phyloP scores from a whole-genome alignment of 2,113 vertebrate genomes.

The Nyctibius bracteatus region DNA sequence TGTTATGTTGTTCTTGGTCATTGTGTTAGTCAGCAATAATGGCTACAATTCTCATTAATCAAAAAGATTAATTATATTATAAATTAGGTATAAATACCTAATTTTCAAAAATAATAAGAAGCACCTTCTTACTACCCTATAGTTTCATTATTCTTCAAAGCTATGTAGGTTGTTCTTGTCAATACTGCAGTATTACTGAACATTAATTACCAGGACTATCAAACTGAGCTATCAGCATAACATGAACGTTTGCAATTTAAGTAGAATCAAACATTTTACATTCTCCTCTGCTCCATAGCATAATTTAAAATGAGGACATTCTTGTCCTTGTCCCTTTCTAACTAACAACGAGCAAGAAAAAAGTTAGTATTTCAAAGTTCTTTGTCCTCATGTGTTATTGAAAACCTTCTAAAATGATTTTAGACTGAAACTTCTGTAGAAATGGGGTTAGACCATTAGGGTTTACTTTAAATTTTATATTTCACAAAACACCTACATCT shows the following conservation, averaged over 20 bases:
- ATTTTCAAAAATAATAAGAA: neutral
- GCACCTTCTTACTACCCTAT: too few species aligned
- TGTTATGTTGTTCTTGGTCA: neutral
- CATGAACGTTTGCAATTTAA: slow-evolving; percentile 3
- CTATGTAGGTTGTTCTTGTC: neutral
- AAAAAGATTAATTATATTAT: too few species aligned
- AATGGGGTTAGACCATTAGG: neutral
- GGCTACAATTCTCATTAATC: neutral
- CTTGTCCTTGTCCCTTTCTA: neutral
- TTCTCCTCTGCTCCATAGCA: neutral
- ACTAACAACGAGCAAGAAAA: neutral
- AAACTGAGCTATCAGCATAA: neutral
- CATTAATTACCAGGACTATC: neutral
- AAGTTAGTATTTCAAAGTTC: neutral
- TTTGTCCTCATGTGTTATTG: neutral
- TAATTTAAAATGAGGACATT: slow-evolving; percentile 9
- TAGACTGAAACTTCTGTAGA: neutral
- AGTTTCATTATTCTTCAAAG: neutral
- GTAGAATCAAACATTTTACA: neutral
- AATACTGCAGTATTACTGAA: neutral
- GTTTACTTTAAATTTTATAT: neutral
- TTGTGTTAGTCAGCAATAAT: neutral
- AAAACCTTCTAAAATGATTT: neutral
- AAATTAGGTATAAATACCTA: neutral
- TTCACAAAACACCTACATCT: neutral